Percentiles rank a stretch among this genome's conserved stretches.
phyloP scores from a whole-genome alignment of 2,113 vertebrate species.

The Edolisoma coerulescens region DNA sequence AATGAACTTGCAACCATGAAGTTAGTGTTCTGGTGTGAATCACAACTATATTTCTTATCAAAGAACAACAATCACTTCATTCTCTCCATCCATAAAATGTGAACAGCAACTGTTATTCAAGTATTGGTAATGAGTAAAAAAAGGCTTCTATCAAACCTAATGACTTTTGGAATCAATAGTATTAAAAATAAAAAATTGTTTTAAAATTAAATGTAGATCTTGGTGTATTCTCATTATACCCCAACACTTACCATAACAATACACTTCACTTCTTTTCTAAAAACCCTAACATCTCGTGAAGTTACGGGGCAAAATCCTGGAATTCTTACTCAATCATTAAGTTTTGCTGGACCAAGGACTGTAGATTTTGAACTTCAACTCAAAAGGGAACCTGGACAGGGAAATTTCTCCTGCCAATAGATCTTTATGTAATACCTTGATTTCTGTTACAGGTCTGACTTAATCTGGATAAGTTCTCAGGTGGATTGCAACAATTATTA shows the following conservation, averaged over 20 bases:
- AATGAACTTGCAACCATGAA: not conserved
- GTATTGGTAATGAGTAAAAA: not conserved
- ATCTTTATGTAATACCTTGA: not conserved
- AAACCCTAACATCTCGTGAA: not conserved
- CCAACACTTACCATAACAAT: not conserved
- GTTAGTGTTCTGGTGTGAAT: not conserved
- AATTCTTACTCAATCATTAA: not conserved
- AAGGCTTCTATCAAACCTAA: not conserved
- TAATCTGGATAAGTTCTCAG: not conserved
- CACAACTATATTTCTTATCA: not conserved
- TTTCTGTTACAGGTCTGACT: not conserved
- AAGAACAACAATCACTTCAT: not conserved
- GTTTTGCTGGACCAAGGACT: not conserved
- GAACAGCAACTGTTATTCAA: not conserved
- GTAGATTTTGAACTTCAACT: not conserved
- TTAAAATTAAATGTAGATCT: not conserved
- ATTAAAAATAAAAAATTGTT: not conserved
- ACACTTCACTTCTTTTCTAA: not conserved
- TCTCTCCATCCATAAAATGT: not conserved
- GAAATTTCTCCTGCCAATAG: not conserved
- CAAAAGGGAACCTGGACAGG: not conserved
- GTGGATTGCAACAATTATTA: not conserved
- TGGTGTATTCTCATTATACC: not conserved
- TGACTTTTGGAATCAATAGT: rapidly evolving
- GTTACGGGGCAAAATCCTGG: not conserved